Percentiles rank a stretch among this genome's conserved stretches.
Conservation (phyloP, 2,888 invertebrate species). For the Steinernema carpocapsae region DNA sequence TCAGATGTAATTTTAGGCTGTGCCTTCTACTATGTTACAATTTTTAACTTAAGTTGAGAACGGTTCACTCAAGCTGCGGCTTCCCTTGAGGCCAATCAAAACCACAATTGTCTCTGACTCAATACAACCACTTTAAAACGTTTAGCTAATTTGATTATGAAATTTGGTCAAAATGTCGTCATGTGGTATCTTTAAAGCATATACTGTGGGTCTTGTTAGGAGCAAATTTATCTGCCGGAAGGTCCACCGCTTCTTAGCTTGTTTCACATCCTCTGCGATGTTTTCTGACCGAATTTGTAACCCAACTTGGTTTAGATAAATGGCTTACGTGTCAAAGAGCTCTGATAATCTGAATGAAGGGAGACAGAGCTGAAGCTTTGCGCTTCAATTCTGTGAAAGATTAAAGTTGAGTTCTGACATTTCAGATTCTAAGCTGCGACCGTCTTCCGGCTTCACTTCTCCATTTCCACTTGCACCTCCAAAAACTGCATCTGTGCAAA, state of each 20-base stretch:
- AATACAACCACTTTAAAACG: too few species aligned
- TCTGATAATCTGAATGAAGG: conserved; percentile 40
- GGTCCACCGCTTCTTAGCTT: conserved; percentile 58
- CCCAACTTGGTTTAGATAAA: neutral
- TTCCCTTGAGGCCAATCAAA: too few species aligned
- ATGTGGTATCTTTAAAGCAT: too few species aligned
- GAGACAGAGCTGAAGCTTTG: neutral
- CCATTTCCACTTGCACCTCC: neutral
- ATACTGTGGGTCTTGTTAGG: too few species aligned
- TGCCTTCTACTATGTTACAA: too few species aligned
- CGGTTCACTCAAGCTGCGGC: too few species aligned
- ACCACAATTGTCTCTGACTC: too few species aligned
- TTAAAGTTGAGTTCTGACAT: neutral
- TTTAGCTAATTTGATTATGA: too few species aligned
- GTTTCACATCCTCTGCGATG: conserved; percentile 56
- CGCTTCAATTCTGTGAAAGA: neutral
- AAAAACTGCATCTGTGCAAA: neutral
- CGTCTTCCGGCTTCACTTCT: neutral
- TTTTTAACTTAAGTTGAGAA: too few species aligned
- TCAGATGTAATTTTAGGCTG: too few species aligned
- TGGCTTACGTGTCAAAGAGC: conserved; percentile 40
- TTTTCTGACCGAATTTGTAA: conserved; percentile 38
- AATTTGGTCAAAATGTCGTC: too few species aligned
- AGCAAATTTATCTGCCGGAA: conserved; percentile 46
- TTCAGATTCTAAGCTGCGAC: neutral